These are phyloP conservation scores for Linyphia triangularis DNA, from an alignment of 2,888 invertebrate species.

Conservation along the genomic window DNA sequence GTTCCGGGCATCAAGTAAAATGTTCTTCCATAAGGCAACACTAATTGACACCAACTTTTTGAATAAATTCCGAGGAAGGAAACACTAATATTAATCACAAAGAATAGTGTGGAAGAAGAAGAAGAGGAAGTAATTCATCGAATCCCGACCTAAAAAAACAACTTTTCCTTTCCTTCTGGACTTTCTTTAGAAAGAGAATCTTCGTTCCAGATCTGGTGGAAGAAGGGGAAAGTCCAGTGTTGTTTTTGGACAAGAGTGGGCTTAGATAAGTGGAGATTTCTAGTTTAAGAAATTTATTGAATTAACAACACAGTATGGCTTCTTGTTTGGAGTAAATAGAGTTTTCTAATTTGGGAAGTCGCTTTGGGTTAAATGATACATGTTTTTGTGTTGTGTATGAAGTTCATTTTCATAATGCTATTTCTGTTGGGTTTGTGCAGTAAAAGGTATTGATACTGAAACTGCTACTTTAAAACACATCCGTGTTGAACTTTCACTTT, in stretches of 20 bases:
- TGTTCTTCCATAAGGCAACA: conserved; percentile 7
- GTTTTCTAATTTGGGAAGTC: background rate
- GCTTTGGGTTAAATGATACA: background rate
- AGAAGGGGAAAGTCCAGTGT: conserved; percentile 46
- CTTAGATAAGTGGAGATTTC: conserved; percentile 6
- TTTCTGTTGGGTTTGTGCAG: background rate
- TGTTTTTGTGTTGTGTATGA: background rate
- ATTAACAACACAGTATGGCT: background rate
- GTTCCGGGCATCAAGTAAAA: conserved; percentile 15
- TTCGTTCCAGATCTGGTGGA: conserved; percentile 39
- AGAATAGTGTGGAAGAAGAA: conserved; percentile 13
- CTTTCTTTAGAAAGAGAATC: conserved; percentile 39
- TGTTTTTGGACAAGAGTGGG: background rate
- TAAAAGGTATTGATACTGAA: background rate
- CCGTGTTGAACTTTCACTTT: too few species aligned
- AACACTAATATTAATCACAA: background rate
- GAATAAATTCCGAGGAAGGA: conserved; percentile 25
- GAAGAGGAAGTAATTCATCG: conserved; percentile 45
- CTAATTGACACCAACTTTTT: background rate
- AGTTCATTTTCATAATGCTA: too few species aligned
- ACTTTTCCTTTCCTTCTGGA: conserved; percentile 64
- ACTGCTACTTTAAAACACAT: too few species aligned
- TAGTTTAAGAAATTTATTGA: background rate
- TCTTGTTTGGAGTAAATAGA: background rate
- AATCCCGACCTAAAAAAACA: conserved; percentile 66